Conservation (phyloP, 2,113 vertebrate genomes). For the Phrynocephalus versicolor region DNA sequence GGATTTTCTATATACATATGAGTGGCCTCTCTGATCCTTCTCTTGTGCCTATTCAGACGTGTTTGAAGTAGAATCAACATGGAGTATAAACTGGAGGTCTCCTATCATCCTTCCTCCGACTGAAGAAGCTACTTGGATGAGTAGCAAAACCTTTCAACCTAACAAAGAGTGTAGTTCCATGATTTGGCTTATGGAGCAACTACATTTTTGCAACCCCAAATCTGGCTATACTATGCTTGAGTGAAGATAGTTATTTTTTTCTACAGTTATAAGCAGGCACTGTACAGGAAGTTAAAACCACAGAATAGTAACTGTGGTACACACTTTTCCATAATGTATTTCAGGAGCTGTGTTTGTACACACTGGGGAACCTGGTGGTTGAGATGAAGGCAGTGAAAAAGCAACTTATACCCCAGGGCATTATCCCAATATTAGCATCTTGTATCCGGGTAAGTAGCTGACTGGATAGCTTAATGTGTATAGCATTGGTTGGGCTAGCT, state of each 20-base stretch:
- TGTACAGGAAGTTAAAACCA: neutral
- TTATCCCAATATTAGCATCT: conserved; percentile 83
- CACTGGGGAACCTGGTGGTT: conserved; percentile 89
- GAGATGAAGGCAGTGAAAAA: conserved; percentile 85
- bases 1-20: no score
- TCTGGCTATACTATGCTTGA: neutral
- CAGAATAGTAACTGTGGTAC: neutral
- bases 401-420: conserved; percentile 90
- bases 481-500: no score
- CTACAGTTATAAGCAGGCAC: neutral
- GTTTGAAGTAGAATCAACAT: no score
- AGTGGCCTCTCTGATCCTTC: no score
- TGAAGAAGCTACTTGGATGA: no score
- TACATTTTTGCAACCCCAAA: neutral
- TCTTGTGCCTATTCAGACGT: no score
- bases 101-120: no score
- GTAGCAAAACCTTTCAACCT: no score
- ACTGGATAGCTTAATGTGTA: no score
- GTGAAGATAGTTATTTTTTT: no score
- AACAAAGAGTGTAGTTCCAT: neutral
- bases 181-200: rapidly evolving
- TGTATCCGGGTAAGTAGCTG: conserved; percentile 85
- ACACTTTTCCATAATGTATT: conserved; percentile 22
- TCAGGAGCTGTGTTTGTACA: conserved; percentile 95
- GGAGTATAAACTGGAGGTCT: no score